Evolutionary conservation across 2,113 vertebrate genomes (phyloP).

Genomic region (Lethenteron reissneri): DNA sequence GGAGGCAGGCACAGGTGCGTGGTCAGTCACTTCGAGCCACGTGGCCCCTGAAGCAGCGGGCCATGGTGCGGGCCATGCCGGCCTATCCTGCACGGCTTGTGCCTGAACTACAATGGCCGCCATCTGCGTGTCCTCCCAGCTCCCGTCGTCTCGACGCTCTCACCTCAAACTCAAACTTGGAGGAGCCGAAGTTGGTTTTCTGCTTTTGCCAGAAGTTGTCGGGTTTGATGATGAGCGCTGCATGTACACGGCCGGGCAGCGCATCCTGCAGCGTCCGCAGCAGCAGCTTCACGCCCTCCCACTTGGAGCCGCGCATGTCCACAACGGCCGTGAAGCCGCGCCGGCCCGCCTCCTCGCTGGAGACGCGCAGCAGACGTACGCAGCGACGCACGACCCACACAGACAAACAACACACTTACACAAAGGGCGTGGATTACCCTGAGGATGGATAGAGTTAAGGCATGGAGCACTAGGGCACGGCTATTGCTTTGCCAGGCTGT

Average conservation of each 20-base stretch:
- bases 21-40: no score
- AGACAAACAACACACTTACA: neutral
- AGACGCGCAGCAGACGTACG: conserved; percentile 15
- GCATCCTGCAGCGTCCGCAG: conserved; percentile 92
- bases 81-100: no score
- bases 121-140: no score
- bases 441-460: conserved; percentile 11
- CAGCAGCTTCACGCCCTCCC: conserved; percentile 92
- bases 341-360: conserved; percentile 88
- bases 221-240: conserved; percentile 94
- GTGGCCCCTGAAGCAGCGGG: no score
- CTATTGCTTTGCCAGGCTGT: conserved; percentile 11
- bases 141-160: conserved; percentile 9
- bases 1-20: no score
- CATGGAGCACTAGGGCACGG: conserved; percentile 15
- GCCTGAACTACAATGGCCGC: no score
- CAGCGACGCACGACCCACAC: conserved; percentile 2
- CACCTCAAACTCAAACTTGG: conserved; percentile 98
- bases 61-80: no score
- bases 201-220: conserved; percentile 99
- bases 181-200: conserved; percentile 96
- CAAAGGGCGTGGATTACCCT: conserved; percentile 7
- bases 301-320: conserved; percentile 95
- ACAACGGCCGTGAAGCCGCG: conserved; percentile 95
- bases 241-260: conserved; percentile 79